Evolutionary conservation across 2,888 invertebrate genomes (phyloP).

Genomic region (Myopa tessellatipennis): DNA sequence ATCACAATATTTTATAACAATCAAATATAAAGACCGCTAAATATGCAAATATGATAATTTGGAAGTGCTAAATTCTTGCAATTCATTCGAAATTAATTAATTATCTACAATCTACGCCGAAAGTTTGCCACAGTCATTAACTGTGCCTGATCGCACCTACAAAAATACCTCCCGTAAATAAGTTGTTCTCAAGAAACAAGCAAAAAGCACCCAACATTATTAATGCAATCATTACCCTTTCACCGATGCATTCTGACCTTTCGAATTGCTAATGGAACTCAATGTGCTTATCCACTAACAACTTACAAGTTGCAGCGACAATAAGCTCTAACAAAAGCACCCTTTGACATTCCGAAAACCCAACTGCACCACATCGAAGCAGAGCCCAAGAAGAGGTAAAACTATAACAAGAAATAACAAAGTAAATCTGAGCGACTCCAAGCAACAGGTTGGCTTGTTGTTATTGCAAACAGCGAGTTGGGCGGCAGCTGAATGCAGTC

Average conservation of each 20-base stretch:
- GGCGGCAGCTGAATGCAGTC: slow-evolving; percentile 2
- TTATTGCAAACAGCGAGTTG: neutral
- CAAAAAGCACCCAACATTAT: no score
- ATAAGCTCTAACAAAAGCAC: neutral
- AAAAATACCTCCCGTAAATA: neutral
- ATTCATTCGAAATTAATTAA: no score
- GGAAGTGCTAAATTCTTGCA: no score
- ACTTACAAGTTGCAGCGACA: neutral
- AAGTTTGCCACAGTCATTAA: slow-evolving; percentile 10
- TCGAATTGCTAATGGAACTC: slow-evolving; percentile 28
- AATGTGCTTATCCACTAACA: slow-evolving; percentile 19
- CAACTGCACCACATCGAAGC: neutral
- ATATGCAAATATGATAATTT: no score
- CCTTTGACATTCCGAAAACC: slow-evolving; percentile 26
- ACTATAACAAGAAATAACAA: slow-evolving; percentile 4
- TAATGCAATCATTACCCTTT: neutral
- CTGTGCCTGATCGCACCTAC: slow-evolving; percentile 1
- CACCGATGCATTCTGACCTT: slow-evolving; percentile 26
- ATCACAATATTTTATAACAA: no score
- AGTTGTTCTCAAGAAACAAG: neutral
- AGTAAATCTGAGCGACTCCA: neutral
- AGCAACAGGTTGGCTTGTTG: slow-evolving; percentile 19
- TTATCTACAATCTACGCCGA: no score
- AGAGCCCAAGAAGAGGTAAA: neutral
- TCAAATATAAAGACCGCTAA: no score